These are phyloP conservation scores for Phataginus tricuspis DNA, from an alignment of 2,797 vertebrate species.

Conservation along the genomic window DNA sequence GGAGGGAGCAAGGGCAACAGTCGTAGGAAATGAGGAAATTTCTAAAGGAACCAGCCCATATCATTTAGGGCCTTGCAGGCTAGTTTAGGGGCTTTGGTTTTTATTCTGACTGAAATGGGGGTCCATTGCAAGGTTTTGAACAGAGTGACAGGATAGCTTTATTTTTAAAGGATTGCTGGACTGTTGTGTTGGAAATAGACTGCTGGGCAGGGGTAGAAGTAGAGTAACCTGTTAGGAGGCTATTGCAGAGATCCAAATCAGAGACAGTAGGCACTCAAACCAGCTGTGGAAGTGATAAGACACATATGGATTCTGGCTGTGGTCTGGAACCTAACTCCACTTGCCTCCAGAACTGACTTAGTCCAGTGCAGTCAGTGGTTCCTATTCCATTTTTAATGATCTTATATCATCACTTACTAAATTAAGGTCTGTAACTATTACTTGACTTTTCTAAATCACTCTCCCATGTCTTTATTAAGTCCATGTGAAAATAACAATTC, in stretches of 20 bases:
- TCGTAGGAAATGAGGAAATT: not conserved
- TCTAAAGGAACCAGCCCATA: not conserved
- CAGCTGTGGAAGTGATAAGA: not conserved
- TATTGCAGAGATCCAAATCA: not conserved
- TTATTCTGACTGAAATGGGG: not conserved
- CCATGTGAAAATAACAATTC: conserved; percentile 1
- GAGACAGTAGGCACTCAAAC: not conserved
- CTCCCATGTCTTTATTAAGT: not conserved
- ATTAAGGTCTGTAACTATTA: not conserved
- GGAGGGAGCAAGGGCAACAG: not conserved
- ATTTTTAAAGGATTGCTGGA: not conserved
- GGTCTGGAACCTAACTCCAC: not conserved
- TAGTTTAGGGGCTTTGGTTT: not conserved
- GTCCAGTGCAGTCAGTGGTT: conserved; percentile 2
- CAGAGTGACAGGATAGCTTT: not conserved
- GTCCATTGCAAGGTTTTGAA: conserved; percentile 1
- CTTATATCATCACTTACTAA: not conserved
- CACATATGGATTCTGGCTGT: not conserved
- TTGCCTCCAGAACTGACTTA: not conserved
- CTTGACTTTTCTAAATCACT: conserved; percentile 32
- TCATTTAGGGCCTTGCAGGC: not conserved
- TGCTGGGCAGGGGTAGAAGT: not conserved
- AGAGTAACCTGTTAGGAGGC: not conserved
- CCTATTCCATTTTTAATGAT: not conserved
- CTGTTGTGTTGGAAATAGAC: not conserved